A percentile compares a stretch with the other conserved stretches of the same genome.
These are phyloP conservation scores for human DNA, from an alignment of 2,113 vertebrate species.

Conservation along the genomic window DNA sequence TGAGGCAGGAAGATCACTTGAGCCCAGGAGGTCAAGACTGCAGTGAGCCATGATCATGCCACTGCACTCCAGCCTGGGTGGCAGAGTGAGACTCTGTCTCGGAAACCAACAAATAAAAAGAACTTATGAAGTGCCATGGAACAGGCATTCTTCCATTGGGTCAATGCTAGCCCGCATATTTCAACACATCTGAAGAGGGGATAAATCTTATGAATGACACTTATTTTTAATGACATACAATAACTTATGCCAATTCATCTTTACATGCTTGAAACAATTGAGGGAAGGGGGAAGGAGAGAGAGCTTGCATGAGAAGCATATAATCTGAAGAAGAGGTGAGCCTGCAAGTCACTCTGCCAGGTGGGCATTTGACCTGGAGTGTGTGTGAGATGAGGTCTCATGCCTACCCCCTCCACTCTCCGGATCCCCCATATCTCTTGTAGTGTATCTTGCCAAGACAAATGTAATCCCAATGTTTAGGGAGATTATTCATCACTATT, in stretches of 20 bases:
- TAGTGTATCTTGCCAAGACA: neutral
- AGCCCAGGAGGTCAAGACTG: too few relatives aligned
- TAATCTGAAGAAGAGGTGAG: neutral
- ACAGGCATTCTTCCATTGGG: neutral
- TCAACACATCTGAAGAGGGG: neutral
- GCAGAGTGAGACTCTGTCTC: too few relatives aligned
- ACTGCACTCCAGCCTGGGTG: too few relatives aligned
- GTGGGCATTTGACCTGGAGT: accelerated
- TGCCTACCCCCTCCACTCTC: neutral
- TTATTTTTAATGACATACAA: neutral
- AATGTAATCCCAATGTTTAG: too few relatives aligned
- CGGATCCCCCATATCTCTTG: neutral
- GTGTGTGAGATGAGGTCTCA: accelerated
- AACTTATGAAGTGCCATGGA: neutral
- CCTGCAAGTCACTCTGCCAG: too few relatives aligned
- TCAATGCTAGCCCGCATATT: neutral
- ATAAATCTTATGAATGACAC: neutral
- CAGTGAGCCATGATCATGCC: too few relatives aligned
- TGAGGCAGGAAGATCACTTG: too few relatives aligned
- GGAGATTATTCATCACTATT: too few relatives aligned
- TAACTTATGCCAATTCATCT: neutral
- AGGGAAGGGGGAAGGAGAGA: too few relatives aligned
- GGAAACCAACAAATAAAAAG: too few relatives aligned
- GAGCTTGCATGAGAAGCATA: too few relatives aligned
- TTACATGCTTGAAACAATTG: neutral